phyloP scores from a whole-genome alignment of 1,140 invertebrate species.

The Orchestia grillus region DNA sequence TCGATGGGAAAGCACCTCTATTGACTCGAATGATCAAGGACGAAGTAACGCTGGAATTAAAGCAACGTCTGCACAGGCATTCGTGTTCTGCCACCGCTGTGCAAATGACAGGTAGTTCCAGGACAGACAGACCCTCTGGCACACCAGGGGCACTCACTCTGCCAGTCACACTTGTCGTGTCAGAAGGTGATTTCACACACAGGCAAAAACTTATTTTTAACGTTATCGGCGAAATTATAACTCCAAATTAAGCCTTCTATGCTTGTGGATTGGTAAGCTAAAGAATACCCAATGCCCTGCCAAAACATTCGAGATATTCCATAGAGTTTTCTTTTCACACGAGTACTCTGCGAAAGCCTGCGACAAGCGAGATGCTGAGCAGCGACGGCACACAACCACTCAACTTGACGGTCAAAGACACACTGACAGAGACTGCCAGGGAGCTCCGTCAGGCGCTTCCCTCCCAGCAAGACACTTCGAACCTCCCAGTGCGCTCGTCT shows the following conservation, averaged over 20 bases:
- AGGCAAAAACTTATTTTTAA: background rate
- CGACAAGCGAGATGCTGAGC: background rate
- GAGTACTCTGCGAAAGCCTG: background rate
- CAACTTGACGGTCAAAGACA: constrained; percentile 11
- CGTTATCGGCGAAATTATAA: background rate
- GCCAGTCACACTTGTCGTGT: background rate
- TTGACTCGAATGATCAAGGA: background rate
- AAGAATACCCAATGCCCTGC: background rate
- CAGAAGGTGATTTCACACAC: background rate
- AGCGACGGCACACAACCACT: background rate
- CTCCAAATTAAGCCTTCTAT: background rate
- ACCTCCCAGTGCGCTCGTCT: background rate
- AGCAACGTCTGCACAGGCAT: background rate
- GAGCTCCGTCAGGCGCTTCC: constrained; percentile 1
- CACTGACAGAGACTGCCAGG: constrained; percentile 4
- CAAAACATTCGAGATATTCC: constrained; percentile 8
- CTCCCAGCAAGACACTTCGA: background rate
- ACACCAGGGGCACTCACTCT: background rate
- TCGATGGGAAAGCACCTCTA: background rate
- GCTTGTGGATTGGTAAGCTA: background rate
- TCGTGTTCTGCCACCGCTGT: background rate
- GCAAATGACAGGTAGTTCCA: background rate
- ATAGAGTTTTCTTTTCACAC: constrained; percentile 25
- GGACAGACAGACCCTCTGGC: no score
- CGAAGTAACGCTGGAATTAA: no score